Conservation (phyloP, 2,797 vertebrate species). For the Pipistrellus nathusii region DNA sequence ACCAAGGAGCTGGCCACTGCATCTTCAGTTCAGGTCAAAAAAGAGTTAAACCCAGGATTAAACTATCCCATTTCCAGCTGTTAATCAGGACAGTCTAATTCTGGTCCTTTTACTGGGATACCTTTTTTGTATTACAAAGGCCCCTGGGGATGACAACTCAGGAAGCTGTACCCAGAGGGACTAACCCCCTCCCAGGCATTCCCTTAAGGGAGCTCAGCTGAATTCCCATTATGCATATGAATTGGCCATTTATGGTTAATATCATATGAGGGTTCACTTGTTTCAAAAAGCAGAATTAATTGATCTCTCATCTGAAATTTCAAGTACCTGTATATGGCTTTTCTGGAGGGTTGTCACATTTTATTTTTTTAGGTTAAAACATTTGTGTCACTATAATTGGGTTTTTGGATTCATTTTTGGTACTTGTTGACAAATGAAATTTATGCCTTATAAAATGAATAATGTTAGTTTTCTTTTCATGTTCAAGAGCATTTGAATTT, state of each 20-base stretch:
- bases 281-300: not conserved
- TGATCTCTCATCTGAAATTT: not conserved
- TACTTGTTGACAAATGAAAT: not conserved
- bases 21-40: not conserved
- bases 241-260: not conserved
- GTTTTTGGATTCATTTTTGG: not conserved
- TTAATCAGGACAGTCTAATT: not conserved
- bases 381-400: not conserved
- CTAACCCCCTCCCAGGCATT: not conserved
- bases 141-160: not conserved
- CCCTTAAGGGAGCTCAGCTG: not conserved
- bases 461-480: not conserved
- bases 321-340: not conserved
- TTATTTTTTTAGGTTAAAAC: not conserved
- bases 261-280: not conserved
- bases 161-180: not conserved
- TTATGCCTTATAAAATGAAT: not conserved
- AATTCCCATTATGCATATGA: not conserved
- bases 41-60: not conserved
- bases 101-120: not conserved
- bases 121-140: not conserved
- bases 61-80: not conserved
- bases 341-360: not conserved
- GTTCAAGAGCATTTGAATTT: not conserved
- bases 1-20: too few species aligned